Evolutionary conservation across 2,888 invertebrate species (phyloP), one percentile per base, ranked within the genome.

Genomic region (Oligia strigilis): DNA sequence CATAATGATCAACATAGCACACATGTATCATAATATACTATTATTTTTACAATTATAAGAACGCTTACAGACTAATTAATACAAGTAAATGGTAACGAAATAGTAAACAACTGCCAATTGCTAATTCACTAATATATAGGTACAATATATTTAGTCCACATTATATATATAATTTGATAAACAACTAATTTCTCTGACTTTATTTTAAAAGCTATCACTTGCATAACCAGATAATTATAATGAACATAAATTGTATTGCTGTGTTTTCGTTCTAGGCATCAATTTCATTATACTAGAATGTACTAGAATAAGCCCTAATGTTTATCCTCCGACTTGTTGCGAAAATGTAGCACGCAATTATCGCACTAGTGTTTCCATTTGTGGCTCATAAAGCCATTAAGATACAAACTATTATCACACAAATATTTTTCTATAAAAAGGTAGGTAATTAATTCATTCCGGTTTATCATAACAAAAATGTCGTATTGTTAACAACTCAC

Each of bases 211-310:
- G 14, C 23, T 19, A 71, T 43, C 72, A 79, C 67, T 72, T 73
- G 69, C 14, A 36, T 55, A 46, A 71, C 40, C 29, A 71, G 65
- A 80, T n/a, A 46, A 60, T 46, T 62, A 23, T 55, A 23, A 62
- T 52, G 0, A 49, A 69, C 0, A 69, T 49, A 23, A 3, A 52
- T 52, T 46, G 78, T 72, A 84, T 73, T 80, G 72, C 72, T 81
- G 62, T 64, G 3, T 40, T 80, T 67, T 77, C 14, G 4, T 58
- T 62, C 55, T 13, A 55, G 13, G 23, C 71, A 77, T 40, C 19
- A 46, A 40, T 6, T 23, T 58, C 9, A 58, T 11, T 66, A 60
- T 29, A 81, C 23, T 29, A 80, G 11, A 43, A 13, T 43, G 43
- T 55, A 40, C 36, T 66, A 52, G 58, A 75, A 75, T 29, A 69